phyloP scores from a whole-genome alignment of 1,140 invertebrate species.

The Phenacoccus solenopsis region DNA sequence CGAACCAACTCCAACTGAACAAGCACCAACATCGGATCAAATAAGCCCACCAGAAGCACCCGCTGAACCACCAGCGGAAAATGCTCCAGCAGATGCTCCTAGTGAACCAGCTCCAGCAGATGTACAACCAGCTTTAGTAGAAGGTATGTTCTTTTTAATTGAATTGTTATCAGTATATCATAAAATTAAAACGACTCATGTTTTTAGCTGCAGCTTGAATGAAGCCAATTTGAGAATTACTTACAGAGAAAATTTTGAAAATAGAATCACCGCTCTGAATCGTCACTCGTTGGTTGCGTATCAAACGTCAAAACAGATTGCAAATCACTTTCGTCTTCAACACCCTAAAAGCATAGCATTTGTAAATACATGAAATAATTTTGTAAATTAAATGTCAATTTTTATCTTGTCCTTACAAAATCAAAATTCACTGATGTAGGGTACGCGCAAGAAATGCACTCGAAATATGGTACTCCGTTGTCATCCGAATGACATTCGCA shows the following conservation, averaged over 20 bases:
- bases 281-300: background rate
- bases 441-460: slow-evolving; percentile 45
- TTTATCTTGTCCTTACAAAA: slow-evolving; percentile 35
- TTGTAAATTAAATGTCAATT: no score
- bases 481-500: slow-evolving; percentile 59
- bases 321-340: background rate
- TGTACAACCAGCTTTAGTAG: background rate
- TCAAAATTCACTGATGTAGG: slow-evolving; percentile 38
- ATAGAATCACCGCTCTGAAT: background rate
- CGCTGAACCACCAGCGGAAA: background rate
- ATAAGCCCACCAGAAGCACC: background rate
- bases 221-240: no score
- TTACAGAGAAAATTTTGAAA: background rate
- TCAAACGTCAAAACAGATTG: background rate
- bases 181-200: no score
- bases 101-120: slow-evolving; percentile 9
- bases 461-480: slow-evolving; percentile 47
- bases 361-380: background rate
- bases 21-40: slow-evolving; percentile 18
- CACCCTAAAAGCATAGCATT: background rate
- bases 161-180: no score
- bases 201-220: no score
- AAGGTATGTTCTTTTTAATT: background rate
- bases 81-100: background rate
- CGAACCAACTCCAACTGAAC: slow-evolving; percentile 10